Evolutionary conservation across 2,113 vertebrate species (phyloP), one percentile per base, ranked within the genome.

Genomic region (Mus pahari): DNA sequence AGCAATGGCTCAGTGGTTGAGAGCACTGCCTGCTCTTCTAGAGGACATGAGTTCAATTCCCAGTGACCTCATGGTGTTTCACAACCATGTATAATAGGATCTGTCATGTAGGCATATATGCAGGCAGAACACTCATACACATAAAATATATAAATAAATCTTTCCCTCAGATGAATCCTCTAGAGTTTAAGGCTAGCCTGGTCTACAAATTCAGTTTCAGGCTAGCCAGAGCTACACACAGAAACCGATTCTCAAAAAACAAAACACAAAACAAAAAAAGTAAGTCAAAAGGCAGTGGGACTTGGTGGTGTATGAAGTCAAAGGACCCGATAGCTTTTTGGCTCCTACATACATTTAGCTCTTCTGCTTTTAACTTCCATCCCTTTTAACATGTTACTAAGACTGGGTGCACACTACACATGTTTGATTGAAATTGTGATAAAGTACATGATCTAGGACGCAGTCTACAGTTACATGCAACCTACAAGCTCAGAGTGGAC

Each of bases 341-440:
- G 7, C 60, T 62, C 60, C 17, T 62, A 62, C 17, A 58, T 22
- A 62, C 60, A 62, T 62, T 62, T 62, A 62, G 60, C 60, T 62
- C 60, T 31, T 68, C 33, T 36, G 12, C 19, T 86, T 89, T 42
- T 77, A 31, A 28, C 12, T 5, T 28, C 28, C 31, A 82, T 75
- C 90, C n/a, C 16, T 82, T 33, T 89, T 91, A 84, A 83, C 86
- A 60, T 68, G 8, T 84, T 90, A 92, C 22, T 39, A 45, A 50
- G 1, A 50, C 48, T 78, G 50, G 75, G 28, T 78, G 5, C 14
- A 79, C 13, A 50, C 13, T 33, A 50, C 5, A 53, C 3, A 79
- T 19, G 12, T 79, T 53, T 79, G 45, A 53, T 33, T 33, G 12
- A 77, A 79, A 79, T 28, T 28, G 45, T 31, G 33, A 33, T 19